phyloP scores from a whole-genome alignment of 2,797 vertebrate genomes.

The Falco naumanni region DNA sequence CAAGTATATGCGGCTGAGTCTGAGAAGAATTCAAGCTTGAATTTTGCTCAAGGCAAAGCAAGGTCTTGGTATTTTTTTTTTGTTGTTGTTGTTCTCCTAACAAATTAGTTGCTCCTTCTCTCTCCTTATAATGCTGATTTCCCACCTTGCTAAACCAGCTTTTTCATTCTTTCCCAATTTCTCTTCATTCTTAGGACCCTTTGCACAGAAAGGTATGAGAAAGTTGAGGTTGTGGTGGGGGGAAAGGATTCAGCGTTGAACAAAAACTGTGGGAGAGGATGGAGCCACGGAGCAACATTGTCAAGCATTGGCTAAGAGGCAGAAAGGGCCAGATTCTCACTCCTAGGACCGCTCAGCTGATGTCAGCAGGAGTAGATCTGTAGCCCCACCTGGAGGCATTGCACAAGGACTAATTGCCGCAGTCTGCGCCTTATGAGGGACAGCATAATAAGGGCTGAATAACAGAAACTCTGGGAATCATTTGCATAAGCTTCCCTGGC shows the following conservation, averaged over 20 bases:
- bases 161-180: background rate
- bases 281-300: background rate
- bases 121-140: background rate
- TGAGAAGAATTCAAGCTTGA: background rate
- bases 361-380: background rate
- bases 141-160: background rate
- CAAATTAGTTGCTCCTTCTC: background rate
- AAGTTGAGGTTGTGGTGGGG: background rate
- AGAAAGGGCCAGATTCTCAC: background rate
- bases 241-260: background rate
- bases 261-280: background rate
- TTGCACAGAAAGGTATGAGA: background rate
- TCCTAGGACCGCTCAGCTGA: rapidly evolving
- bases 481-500: background rate
- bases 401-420: background rate
- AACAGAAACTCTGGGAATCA: background rate
- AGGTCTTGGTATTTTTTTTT: background rate
- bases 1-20: background rate
- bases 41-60: background rate
- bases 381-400: background rate
- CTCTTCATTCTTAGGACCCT: background rate
- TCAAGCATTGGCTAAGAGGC: background rate
- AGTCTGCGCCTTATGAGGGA: background rate
- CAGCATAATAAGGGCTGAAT: background rate
- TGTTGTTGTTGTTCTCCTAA: background rate